A percentile compares a stretch with the other conserved stretches of the same genome.
phyloP scores from a whole-genome alignment of 2,113 vertebrate species.

The Panthera tigris region DNA sequence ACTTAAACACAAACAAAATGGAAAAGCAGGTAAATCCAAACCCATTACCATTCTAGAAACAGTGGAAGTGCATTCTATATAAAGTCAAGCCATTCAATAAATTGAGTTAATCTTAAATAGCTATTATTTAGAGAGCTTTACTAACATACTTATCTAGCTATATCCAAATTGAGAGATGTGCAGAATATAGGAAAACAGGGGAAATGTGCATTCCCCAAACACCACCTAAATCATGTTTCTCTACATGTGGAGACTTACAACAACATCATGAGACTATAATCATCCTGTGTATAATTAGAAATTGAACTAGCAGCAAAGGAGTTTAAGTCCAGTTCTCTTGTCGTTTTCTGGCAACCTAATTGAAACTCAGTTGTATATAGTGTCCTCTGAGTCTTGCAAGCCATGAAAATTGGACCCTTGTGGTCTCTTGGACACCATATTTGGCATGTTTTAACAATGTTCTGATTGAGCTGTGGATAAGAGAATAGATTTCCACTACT shows the following conservation, averaged over 20 bases:
- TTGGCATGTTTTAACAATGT: background rate
- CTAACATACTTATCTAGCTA: background rate
- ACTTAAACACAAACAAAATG: background rate
- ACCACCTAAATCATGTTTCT: background rate
- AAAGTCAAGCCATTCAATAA: background rate
- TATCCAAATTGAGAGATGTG: background rate
- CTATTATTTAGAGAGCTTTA: background rate
- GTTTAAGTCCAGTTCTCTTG: background rate
- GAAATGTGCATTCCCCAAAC: background rate
- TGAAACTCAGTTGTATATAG: background rate
- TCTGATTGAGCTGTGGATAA: background rate
- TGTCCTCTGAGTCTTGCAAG: background rate
- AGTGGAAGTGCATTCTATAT: background rate
- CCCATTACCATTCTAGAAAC: background rate
- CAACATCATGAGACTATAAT: background rate
- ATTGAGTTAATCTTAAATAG: background rate
- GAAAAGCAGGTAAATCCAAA: background rate
- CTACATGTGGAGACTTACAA: background rate
- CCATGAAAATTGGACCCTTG: background rate
- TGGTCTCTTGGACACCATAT: background rate
- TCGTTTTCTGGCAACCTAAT: background rate
- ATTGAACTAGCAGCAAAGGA: background rate
- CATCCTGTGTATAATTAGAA: background rate
- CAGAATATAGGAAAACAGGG: background rate
- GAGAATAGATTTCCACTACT: background rate